Evolutionary conservation across 1,140 invertebrate genomes (phyloP), one percentile per base, ranked within the genome.

Genomic region (Tribolium castaneum): DNA sequence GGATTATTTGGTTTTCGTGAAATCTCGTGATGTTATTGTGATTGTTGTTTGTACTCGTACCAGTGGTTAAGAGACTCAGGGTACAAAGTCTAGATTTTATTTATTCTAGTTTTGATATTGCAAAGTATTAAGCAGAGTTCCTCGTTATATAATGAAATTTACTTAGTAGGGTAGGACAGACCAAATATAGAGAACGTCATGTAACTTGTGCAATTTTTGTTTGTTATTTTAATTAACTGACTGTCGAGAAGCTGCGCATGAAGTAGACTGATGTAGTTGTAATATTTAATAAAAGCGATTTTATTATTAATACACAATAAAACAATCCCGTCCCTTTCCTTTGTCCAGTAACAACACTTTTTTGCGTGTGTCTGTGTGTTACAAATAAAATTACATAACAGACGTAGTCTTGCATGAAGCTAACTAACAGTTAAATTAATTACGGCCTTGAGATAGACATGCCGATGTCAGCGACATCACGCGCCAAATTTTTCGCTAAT

Each of bases 1-100:
- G 83, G 70, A 78, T 80, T 51, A 1, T 77, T 62, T 80, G 50
- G 9, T 76, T 80, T 51, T 79, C 59, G 75, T 50, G n/a, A 78
- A 50, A 70, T 54, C 22, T 49, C 10, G 54, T 73, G 39, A 50
- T 66, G 10, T 35, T 10, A 39, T 51, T 77, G 50, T 71, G 39
- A 77, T 80, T 78, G 72, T 72, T 80, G 75, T 49, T 80, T 77
- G 76, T 80, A 80, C 49, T 74, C 59, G 49, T 50, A 30, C 66
- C 39, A 66, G 51, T 77, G 16, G 52, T 51, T 77, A 75, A 19
- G 51, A 52, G 51, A 19, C 51, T 73, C 71, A 73, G 71, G 71
- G 71, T 73, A 73, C 49, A 73, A 52, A 52, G 50, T 10, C 19
- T 73, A 52, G 71, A 6, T 54, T 30, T 73, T 49, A 52, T 73